A percentile compares a stretch with the other conserved stretches of the same genome.
phyloP scores from a whole-genome alignment of 2,888 invertebrate genomes.

The Spisula subtruncata region DNA sequence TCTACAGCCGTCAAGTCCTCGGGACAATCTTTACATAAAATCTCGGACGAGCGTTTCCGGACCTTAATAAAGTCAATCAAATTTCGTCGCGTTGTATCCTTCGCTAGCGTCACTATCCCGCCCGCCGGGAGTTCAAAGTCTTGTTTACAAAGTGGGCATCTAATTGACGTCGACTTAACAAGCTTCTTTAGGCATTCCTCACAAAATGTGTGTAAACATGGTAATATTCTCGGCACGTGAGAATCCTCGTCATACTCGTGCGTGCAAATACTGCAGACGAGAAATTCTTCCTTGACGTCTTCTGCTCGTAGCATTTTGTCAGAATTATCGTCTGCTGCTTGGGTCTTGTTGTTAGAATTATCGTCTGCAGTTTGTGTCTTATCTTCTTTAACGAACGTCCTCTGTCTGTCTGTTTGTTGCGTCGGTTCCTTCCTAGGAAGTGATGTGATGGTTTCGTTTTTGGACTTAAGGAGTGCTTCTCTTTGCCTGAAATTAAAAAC shows the following conservation, averaged over 20 bases:
- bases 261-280: conserved; percentile 74
- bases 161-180: conserved; percentile 49
- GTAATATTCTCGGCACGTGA: conserved; percentile 72
- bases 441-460: neutral
- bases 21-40: conserved; percentile 76
- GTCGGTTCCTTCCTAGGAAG: neutral
- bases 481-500: conserved; percentile 20
- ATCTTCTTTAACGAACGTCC: conserved; percentile 53
- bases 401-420: conserved; percentile 16
- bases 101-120: conserved; percentile 69
- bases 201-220: conserved; percentile 76
- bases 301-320: conserved; percentile 71
- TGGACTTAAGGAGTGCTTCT: neutral
- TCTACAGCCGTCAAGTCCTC: conserved; percentile 73
- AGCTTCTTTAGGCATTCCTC: conserved; percentile 71
- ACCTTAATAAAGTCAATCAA: conserved; percentile 75
- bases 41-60: conserved; percentile 71
- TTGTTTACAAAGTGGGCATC: conserved; percentile 74
- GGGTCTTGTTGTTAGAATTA: neutral
- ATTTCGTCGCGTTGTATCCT: conserved; percentile 74
- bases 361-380: conserved; percentile 17
- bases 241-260: conserved; percentile 71
- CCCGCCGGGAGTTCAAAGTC: conserved; percentile 66
- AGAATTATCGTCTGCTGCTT: conserved; percentile 24
- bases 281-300: conserved; percentile 76